Evolutionary conservation across 2,888 invertebrate genomes (phyloP).

Genomic region (Platycnemis pennipes): DNA sequence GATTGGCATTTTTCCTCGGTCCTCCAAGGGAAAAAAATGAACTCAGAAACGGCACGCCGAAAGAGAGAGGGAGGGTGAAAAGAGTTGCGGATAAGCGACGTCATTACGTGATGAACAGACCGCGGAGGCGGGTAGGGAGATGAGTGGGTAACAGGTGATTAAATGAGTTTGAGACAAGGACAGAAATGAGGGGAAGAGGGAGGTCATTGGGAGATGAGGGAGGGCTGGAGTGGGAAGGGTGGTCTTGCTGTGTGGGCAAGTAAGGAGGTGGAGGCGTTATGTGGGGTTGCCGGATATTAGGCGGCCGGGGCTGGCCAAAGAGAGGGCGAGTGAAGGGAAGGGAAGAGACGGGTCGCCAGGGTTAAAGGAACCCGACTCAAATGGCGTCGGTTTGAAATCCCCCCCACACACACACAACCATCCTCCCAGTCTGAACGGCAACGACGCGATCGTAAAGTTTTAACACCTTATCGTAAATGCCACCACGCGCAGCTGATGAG

Average conservation of each 20-base stretch:
- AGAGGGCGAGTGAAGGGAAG: not conserved
- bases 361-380: not conserved
- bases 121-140: no score
- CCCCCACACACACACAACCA: not conserved
- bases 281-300: not conserved
- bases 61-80: no score
- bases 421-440: not conserved
- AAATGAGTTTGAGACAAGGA: not conserved
- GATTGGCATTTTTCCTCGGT: no score
- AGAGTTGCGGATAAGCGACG: no score
- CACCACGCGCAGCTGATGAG: slow-evolving; percentile 8
- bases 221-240: not conserved
- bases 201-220: not conserved
- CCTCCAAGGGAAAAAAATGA: no score
- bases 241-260: no score
- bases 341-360: not conserved
- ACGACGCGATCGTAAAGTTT: not conserved
- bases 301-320: no score
- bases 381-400: not conserved
- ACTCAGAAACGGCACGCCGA: no score
- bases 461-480: slow-evolving; percentile 36
- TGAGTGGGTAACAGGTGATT: not conserved
- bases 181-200: not conserved
- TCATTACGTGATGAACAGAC: no score
- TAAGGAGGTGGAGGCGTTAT: not conserved